Percentiles rank a stretch among this genome's conserved stretches.
Evolutionary conservation across 1,140 invertebrate genomes (phyloP).

Genomic region (Drosophila watanabei): DNA sequence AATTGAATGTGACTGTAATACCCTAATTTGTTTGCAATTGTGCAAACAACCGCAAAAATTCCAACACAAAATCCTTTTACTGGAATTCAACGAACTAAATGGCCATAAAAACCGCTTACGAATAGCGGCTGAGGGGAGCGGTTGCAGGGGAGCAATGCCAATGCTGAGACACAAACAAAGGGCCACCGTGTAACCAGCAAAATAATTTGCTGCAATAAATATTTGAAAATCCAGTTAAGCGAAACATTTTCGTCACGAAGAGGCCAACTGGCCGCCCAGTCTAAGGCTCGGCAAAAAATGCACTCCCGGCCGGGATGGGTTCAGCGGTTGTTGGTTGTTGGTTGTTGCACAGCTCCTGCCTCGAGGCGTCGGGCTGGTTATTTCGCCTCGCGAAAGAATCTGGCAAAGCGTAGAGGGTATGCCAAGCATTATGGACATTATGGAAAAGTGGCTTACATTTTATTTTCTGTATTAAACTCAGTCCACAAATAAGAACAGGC

Average conservation of each 20-base stretch:
- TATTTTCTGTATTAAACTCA: too few relatives aligned
- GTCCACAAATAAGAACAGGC: not conserved
- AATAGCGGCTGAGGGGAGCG: conserved; percentile 5
- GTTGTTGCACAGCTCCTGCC: conserved; percentile 20
- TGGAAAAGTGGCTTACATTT: too few relatives aligned
- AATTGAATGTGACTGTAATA: conserved; percentile 33
- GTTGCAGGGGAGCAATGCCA: not conserved
- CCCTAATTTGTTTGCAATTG: conserved; percentile 70
- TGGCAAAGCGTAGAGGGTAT: conserved; percentile 16
- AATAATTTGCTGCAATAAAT: conserved; percentile 84
- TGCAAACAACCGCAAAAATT: conserved; percentile 47
- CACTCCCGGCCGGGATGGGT: conserved; percentile 8
- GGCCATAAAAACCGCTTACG: conserved; percentile 73
- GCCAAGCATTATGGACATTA: not conserved
- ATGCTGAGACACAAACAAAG: conserved; percentile 52
- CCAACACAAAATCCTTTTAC: conserved; percentile 52
- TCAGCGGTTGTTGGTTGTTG: conserved; percentile 3
- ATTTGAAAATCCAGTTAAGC: conserved; percentile 84
- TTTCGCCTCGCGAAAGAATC: conserved; percentile 7
- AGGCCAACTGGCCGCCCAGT: conserved; percentile 51
- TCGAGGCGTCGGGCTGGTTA: conserved; percentile 13
- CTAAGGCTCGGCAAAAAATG: conserved; percentile 59
- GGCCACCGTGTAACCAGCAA: conserved; percentile 66
- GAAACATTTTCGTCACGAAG: conserved; percentile 83
- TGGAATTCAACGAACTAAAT: conserved; percentile 71